Base-by-base conservation (phyloP, 2,113 vertebrate genomes). In the Anas platyrhynchos region DNA sequence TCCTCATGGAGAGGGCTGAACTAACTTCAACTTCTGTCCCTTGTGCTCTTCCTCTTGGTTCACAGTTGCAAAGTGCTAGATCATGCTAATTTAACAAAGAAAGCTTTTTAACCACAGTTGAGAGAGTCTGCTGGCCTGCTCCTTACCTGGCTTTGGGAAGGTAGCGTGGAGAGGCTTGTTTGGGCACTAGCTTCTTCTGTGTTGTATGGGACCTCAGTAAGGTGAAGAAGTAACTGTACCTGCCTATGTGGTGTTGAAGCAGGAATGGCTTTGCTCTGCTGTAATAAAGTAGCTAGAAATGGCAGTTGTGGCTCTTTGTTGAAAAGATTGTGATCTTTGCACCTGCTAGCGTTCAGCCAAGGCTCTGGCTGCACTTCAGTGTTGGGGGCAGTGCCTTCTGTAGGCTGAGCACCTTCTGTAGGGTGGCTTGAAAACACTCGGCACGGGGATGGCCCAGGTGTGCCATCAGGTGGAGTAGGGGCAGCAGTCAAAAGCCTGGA, bases 241-340 rank as follows among this genome's bases (percentile, higher is more conserved):
- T 52, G 81, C 7, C 0, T 8, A 3, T 1, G 0, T 8, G 12
- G 11, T 31, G 13, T 52, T 48, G 65, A 76, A 69, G 1, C 55
- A 50, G 62, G 21, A 21, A 23, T 22, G 7, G 16, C n/a, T 74
- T 66, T 62, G 11, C 36, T 46, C 10, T 2, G 6, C 36, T 79
- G 21, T n/a, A 20, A 15, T 12, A 18, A 46, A 38, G 22, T 12
- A 4, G 44, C 48, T 86, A 69, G 41, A 88, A 83, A 73, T 54
- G 65, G 68, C 23, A 80, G 36, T 25, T 69, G 36, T 61, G 7
- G 58, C 20, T 52, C 27, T 66, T 54, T 59, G 7, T 50, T 11
- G 14, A 11, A 29, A 46, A 29, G 66, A 36, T 85, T 14, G 3
- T 4, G 13, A 15, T 32, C 38, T 46, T 31, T 43, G 73, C 52